A percentile compares a stretch with the other conserved stretches of the same genome.
These are phyloP conservation scores for Malurus cyaneus DNA, from an alignment of 2,113 vertebrate species.

Conservation along the genomic window DNA sequence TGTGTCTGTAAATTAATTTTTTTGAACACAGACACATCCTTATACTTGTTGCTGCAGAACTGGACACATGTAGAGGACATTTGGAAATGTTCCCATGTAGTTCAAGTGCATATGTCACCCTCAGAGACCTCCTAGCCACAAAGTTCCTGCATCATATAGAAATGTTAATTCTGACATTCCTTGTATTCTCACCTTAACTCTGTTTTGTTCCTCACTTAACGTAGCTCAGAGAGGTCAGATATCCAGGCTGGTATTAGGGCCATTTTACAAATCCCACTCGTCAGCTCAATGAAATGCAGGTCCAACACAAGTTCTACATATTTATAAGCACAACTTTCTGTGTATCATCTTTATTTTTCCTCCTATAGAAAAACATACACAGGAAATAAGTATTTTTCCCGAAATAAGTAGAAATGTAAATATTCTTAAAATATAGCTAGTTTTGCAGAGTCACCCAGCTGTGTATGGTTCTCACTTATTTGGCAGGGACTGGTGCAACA, in stretches of 20 bases:
- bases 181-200: background rate
- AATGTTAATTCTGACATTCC: background rate
- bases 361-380: background rate
- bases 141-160: background rate
- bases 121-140: background rate
- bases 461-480: constrained; percentile 8
- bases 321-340: background rate
- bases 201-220: background rate
- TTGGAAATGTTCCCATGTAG: background rate
- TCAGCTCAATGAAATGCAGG: background rate
- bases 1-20: background rate
- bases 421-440: background rate
- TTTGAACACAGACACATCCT: background rate
- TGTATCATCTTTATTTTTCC: background rate
- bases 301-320: background rate
- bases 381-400: background rate
- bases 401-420: background rate
- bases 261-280: background rate
- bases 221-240: background rate
- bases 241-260: background rate
- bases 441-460: background rate
- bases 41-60: background rate
- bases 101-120: background rate
- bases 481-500: background rate
- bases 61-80: background rate